A percentile compares a stretch with the other conserved stretches of the same genome.
These are phyloP conservation scores for Craterocephalus amniculus DNA, from an alignment of 2,797 vertebrate genomes.

Conservation along the genomic window DNA sequence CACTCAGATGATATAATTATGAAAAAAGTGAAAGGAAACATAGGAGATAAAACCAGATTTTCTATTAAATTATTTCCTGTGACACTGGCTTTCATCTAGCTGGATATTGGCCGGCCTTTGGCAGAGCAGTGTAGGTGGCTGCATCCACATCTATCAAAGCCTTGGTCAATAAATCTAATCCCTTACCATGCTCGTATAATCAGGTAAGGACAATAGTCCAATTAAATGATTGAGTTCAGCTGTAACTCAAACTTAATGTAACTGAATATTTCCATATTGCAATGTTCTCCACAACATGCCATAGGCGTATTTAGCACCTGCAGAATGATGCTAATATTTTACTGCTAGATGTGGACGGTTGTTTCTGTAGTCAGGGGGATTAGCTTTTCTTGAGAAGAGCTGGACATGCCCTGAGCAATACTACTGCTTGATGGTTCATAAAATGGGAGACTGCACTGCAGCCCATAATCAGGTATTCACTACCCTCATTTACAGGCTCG, in stretches of 20 bases:
- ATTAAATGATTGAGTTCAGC: neutral
- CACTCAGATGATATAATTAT: too few species aligned
- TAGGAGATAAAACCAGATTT: too few species aligned
- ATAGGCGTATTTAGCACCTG: neutral
- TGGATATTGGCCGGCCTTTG: too few species aligned
- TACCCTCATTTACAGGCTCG: slow-evolving; percentile 49
- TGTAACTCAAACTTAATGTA: too few species aligned
- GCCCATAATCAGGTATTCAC: slow-evolving; percentile 58
- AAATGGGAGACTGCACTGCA: slow-evolving; percentile 70
- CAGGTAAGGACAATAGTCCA: neutral
- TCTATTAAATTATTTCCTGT: too few species aligned
- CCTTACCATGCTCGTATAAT: neutral
- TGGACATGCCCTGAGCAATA: slow-evolving; percentile 42
- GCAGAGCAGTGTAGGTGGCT: too few species aligned
- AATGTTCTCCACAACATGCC: neutral
- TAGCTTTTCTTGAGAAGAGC: slow-evolving; percentile 20
- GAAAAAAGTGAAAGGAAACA: too few species aligned
- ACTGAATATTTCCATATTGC: neutral
- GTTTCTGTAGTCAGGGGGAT: slow-evolving; percentile 4
- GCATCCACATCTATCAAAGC: too few species aligned
- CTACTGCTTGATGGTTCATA: slow-evolving; percentile 78
- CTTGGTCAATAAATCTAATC: too few species aligned
- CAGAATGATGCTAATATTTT: neutral
- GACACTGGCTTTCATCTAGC: too few species aligned
- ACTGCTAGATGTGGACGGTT: neutral